Conservation (phyloP, 2,888 invertebrate species). For the Scaptomyza reducta region DNA sequence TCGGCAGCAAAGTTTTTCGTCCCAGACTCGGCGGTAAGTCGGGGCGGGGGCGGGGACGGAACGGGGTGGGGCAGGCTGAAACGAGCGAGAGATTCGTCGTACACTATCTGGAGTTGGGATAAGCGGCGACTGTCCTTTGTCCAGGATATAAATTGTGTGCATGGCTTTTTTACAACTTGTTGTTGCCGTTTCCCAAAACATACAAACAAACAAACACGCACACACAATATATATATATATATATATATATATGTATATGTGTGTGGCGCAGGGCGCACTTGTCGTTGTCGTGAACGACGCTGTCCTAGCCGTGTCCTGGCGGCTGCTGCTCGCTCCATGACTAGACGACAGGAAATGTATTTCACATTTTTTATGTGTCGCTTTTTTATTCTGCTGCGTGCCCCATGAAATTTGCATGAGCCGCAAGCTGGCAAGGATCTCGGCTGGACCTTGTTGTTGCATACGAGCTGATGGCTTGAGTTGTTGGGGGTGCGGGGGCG, state of each 20-base stretch:
- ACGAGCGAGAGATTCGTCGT: slow-evolving; percentile 30
- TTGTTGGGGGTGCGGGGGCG: no score
- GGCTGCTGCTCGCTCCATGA: slow-evolving; percentile 50
- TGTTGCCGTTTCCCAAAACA: slow-evolving; percentile 24
- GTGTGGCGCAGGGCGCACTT: slow-evolving; percentile 64
- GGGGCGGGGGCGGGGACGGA: not conserved
- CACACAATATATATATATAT: slow-evolving; percentile 2
- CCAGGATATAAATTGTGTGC: slow-evolving; percentile 69
- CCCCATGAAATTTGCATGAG: slow-evolving; percentile 84
- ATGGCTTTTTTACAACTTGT: slow-evolving; percentile 53
- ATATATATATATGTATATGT: slow-evolving; percentile 55
- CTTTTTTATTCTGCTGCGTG: slow-evolving; percentile 59
- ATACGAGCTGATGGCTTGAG: slow-evolving; percentile 10
- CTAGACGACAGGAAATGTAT: slow-evolving; percentile 83
- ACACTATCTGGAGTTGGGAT: slow-evolving; percentile 70
- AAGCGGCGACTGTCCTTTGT: slow-evolving; percentile 60
- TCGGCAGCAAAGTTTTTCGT: slow-evolving; percentile 80
- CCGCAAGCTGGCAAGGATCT: slow-evolving; percentile 48
- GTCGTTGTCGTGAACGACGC: slow-evolving; percentile 49
- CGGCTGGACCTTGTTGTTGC: slow-evolving; percentile 24
- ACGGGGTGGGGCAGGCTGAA: no score
- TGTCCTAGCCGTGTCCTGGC: slow-evolving; percentile 48
- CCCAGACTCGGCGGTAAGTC: not conserved
- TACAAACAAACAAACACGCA: not conserved
- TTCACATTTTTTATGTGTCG: slow-evolving; percentile 80